These are phyloP conservation scores for Chrysodeixis includens DNA, from an alignment of 2,888 invertebrate genomes.

Conservation along the genomic window DNA sequence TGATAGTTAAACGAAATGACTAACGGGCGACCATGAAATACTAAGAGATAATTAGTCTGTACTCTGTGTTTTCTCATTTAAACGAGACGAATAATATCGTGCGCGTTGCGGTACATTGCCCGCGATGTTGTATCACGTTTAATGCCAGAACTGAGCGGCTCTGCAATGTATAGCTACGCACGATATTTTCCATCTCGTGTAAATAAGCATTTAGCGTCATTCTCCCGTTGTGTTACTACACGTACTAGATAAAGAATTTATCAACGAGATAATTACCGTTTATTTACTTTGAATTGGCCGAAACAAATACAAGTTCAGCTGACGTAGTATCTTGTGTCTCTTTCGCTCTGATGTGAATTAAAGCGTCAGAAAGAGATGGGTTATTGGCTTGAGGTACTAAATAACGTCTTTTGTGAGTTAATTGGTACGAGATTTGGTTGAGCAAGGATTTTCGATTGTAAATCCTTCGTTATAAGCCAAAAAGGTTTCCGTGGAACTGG, in stretches of 20 bases:
- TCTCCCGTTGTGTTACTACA: background rate
- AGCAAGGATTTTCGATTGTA: background rate
- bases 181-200: no score
- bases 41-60: constrained; percentile 6
- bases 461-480: background rate
- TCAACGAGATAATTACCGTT: background rate
- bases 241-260: background rate
- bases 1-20: constrained; percentile 42
- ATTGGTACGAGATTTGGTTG: background rate
- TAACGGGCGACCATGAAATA: constrained; percentile 40
- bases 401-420: background rate
- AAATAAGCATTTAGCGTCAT: background rate
- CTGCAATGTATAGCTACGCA: no score
- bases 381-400: background rate
- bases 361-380: no score
- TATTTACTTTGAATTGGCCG: background rate
- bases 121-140: no score
- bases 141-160: no score
- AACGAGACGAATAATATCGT: no score
- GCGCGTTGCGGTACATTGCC: no score
- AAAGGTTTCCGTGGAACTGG: background rate
- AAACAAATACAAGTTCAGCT: background rate
- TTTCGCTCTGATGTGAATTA: no score
- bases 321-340: background rate
- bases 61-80: no score